These are phyloP conservation scores for Ceramica pisi DNA, from an alignment of 2,888 invertebrate genomes.

Conservation along the genomic window DNA sequence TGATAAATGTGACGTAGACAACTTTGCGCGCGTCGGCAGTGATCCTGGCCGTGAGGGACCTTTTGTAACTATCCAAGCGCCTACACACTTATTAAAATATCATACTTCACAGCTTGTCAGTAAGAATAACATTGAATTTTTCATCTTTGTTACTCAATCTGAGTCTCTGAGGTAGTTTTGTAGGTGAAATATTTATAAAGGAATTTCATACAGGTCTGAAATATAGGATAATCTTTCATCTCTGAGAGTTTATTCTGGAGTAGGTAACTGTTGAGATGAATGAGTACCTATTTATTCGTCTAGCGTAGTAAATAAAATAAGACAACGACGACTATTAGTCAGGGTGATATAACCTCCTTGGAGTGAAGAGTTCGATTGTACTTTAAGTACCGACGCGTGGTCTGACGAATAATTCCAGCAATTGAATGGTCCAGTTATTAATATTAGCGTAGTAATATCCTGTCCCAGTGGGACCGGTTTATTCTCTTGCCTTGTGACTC, in stretches of 20 bases:
- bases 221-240: conserved; percentile 25
- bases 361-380: no score
- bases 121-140: conserved; percentile 34
- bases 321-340: no score
- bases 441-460: no score
- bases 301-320: no score
- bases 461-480: no score
- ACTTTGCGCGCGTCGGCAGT: no score
- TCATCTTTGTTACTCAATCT: conserved; percentile 37
- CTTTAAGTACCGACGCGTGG: no score
- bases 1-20: no score
- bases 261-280: background rate
- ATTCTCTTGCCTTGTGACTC: no score
- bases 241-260: background rate
- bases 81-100: conserved; percentile 33
- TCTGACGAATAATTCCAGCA: no score
- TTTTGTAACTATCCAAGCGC: background rate
- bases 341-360: no score
- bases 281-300: background rate
- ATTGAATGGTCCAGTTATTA: no score
- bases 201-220: conserved; percentile 26
- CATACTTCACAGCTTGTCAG: conserved; percentile 20
- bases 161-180: conserved; percentile 9
- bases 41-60: background rate
- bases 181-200: conserved; percentile 36